These are phyloP conservation scores for Cercocebus atys DNA, from an alignment of 2,113 vertebrate genomes.

Conservation along the genomic window DNA sequence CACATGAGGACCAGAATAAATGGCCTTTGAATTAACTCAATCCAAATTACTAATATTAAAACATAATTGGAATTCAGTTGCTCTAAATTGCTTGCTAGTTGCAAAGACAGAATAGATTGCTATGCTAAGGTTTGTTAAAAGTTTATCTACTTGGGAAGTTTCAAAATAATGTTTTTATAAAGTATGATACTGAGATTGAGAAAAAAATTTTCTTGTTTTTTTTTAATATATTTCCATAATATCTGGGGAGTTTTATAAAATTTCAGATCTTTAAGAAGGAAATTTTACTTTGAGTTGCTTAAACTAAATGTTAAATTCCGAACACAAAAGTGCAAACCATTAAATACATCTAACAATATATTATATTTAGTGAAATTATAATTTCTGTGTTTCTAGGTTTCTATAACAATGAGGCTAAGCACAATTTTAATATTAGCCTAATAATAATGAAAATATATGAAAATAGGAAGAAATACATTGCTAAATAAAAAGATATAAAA, in stretches of 20 bases:
- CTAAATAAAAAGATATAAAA: neutral
- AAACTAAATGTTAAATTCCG: neutral
- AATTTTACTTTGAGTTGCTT: neutral
- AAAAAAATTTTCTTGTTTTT: constrained; percentile 3
- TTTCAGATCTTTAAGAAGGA: neutral
- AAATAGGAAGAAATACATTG: neutral
- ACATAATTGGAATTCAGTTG: constrained; percentile 38
- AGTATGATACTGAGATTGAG: neutral
- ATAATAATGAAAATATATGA: neutral
- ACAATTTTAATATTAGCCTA: neutral
- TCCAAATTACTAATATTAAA: constrained; percentile 58
- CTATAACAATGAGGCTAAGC: neutral
- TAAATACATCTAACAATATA: neutral
- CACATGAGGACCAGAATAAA: constrained; percentile 23
- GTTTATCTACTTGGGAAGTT: constrained; percentile 4
- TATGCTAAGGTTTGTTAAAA: neutral
- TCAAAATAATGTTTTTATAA: neutral
- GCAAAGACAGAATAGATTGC: neutral
- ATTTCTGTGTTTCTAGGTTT: neutral
- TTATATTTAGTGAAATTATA: neutral
- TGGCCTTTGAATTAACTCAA: constrained; percentile 54
- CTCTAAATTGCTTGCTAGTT: constrained; percentile 15
- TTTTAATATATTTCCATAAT: neutral
- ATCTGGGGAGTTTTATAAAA: neutral
- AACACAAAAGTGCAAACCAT: neutral